These are phyloP conservation scores for Nowickia ferox DNA, from an alignment of 2,888 invertebrate genomes.

Conservation along the genomic window DNA sequence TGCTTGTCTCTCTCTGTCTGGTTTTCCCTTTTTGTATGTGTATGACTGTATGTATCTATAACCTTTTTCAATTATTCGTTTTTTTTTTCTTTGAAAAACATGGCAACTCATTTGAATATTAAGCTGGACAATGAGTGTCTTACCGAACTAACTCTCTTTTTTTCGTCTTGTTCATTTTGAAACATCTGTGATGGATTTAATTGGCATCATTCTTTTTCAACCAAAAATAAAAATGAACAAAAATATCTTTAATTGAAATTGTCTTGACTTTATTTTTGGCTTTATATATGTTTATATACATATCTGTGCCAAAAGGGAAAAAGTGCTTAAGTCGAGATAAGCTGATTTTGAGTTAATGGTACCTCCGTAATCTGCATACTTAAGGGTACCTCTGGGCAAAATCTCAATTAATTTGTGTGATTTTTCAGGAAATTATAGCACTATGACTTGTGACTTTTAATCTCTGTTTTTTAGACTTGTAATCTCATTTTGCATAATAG, in stretches of 20 bases:
- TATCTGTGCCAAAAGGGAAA: too few species aligned
- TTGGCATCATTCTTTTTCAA: not conserved
- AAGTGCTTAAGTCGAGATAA: too few species aligned
- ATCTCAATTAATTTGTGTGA: too few species aligned
- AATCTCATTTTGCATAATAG: too few species aligned
- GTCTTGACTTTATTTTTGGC: too few species aligned
- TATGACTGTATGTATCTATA: not conserved
- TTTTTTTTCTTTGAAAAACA: not conserved
- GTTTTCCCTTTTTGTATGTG: not conserved
- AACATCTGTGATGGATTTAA: conserved; percentile 18
- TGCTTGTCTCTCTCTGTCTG: not conserved
- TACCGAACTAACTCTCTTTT: not conserved
- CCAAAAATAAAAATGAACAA: not conserved
- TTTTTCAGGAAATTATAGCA: too few species aligned
- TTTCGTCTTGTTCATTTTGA: not conserved
- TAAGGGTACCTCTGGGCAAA: too few species aligned
- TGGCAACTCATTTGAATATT: conserved; percentile 36
- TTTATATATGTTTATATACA: too few species aligned
- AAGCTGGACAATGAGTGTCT: conserved; percentile 12
- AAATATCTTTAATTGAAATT: not conserved
- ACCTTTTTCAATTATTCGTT: conserved; percentile 3
- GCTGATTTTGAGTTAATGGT: too few species aligned
- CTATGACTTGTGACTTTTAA: too few species aligned
- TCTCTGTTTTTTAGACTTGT: too few species aligned
- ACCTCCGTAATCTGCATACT: too few species aligned